Conservation (phyloP, 2,888 invertebrate genomes). For the Idaea aversata region DNA sequence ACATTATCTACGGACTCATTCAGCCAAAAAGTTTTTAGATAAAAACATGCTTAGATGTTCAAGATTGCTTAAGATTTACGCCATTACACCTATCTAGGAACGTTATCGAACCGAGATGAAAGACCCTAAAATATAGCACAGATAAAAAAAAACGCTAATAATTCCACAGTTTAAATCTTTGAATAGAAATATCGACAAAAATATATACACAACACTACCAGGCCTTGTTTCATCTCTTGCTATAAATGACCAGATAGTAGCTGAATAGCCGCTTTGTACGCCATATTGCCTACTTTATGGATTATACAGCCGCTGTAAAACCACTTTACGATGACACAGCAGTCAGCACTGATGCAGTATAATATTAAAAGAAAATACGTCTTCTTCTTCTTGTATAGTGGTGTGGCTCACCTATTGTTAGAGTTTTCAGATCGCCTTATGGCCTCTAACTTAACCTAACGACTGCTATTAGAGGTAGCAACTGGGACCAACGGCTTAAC, state of each 20-base stretch:
- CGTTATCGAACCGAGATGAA: no score
- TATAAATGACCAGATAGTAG: constrained; percentile 75
- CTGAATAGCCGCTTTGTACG: constrained; percentile 73
- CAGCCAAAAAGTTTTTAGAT: no score
- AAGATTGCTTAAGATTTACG: no score
- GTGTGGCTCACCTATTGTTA: no score
- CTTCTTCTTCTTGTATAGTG: no score
- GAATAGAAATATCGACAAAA: constrained; percentile 39
- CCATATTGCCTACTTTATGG: constrained; percentile 73
- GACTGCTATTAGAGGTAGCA: no score
- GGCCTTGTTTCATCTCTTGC: constrained; percentile 73
- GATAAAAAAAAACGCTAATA: neutral
- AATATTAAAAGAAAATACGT: constrained; percentile 9
- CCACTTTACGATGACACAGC: constrained; percentile 51
- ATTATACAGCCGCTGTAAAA: constrained; percentile 64
- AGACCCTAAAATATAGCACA: neutral
- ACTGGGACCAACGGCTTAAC: no score
- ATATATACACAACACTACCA: constrained; percentile 39
- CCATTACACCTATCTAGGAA: no score
- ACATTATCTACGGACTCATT: no score
- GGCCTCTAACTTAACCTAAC: no score
- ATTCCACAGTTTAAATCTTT: constrained; percentile 4
- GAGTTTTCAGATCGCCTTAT: no score
- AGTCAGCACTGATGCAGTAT: constrained; percentile 21
- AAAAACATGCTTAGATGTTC: no score